phyloP scores from a whole-genome alignment of 2,888 invertebrate species.

The Dicyrtoma fusca region DNA sequence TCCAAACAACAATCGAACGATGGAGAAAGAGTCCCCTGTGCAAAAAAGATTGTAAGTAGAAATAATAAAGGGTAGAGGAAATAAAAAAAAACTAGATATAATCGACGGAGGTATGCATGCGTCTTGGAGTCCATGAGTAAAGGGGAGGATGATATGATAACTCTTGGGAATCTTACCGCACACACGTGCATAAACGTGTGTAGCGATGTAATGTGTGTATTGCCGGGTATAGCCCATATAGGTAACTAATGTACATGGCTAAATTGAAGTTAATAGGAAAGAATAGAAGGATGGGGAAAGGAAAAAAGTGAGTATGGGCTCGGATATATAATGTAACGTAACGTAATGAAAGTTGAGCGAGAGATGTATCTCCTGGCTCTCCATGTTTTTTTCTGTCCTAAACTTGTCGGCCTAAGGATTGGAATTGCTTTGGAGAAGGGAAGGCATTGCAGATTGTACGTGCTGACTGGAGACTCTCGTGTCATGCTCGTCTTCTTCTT shows the following conservation, averaged over 20 bases:
- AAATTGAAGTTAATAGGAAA: background rate
- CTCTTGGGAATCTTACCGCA: background rate
- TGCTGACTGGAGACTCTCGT: slow-evolving; percentile 12
- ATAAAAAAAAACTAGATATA: too few species aligned
- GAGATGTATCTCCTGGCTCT: too few species aligned
- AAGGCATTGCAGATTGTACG: slow-evolving; percentile 12
- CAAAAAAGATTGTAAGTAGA: background rate
- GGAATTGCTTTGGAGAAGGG: background rate
- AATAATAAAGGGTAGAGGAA: background rate
- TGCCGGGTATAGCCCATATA: background rate
- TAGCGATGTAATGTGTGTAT: background rate
- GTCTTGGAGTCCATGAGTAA: background rate
- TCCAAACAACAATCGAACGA: background rate
- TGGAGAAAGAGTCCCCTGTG: background rate
- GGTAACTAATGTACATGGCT: background rate
- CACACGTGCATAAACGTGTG: background rate
- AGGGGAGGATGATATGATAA: background rate
- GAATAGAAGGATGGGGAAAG: background rate
- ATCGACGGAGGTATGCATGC: too few species aligned
- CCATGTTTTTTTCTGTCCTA: background rate
- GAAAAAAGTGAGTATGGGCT: background rate
- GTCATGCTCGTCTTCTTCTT: slow-evolving; percentile 13
- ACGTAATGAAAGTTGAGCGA: slow-evolving; percentile 23
- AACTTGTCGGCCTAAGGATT: slow-evolving; percentile 8
- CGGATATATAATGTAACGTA: background rate